Percentiles rank a stretch among this genome's conserved stretches.
phyloP scores from a whole-genome alignment of 2,797 vertebrate species.

The Scleropages formosus region DNA sequence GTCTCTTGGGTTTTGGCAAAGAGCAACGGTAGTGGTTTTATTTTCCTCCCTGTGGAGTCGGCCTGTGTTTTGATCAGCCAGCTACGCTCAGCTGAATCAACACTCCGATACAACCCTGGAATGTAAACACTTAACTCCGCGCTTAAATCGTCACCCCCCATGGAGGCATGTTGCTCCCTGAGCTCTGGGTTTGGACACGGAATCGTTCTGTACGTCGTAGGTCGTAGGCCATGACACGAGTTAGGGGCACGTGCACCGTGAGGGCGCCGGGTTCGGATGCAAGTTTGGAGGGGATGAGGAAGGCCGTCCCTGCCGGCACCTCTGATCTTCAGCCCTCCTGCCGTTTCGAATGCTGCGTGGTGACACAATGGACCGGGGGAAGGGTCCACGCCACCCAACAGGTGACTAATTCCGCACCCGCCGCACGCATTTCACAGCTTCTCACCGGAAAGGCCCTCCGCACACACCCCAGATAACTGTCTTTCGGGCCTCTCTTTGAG shows the following conservation, averaged over 20 bases:
- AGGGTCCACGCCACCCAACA: slow-evolving; percentile 14
- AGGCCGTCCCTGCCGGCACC: background rate
- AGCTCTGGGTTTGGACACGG: no score
- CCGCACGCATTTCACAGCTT: no score
- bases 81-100: slow-evolving; percentile 8
- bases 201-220: no score
- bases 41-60: background rate
- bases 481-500: no score
- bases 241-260: background rate
- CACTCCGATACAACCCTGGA: slow-evolving; percentile 4
- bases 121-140: background rate
- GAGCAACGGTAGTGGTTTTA: background rate
- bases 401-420: slow-evolving; percentile 9
- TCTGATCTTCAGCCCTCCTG: slow-evolving; percentile 13
- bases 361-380: slow-evolving; percentile 6
- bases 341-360: slow-evolving; percentile 8
- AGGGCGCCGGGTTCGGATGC: slow-evolving; percentile 6
- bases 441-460: background rate
- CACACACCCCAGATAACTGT: no score
- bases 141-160: background rate
- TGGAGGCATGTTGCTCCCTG: background rate
- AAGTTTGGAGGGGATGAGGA: slow-evolving; percentile 6
- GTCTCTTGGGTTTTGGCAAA: slow-evolving; percentile 6
- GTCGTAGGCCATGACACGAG: no score
- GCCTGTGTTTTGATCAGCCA: background rate